Base-by-base conservation (phyloP, 2,888 invertebrate genomes). In the Chrysotoxum bicinctum region DNA sequence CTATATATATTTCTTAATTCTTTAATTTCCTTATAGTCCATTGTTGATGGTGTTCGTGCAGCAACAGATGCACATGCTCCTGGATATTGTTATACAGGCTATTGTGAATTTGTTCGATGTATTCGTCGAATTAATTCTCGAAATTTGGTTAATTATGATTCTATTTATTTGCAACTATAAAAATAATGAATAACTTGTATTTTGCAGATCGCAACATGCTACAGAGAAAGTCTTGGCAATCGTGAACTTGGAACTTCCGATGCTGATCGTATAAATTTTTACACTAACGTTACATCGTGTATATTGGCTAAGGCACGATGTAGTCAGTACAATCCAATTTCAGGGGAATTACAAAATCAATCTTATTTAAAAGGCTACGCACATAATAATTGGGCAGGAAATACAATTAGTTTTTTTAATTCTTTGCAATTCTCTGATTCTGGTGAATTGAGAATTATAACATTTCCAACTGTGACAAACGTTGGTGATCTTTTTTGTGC, bases 231-330 rank as follows among this genome's bases (percentile, higher is more conserved):
- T 50, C 56, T 89, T 12, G 77, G 79, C 1, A 87, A 84, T 35
- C 87, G 88, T 10, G 84, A 89, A 60, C 35, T 90, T 2, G 84
- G 83, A 45, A 32, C 45, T 3, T 77, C 82, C 2, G 80, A 85
- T 56, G 16, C 69, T 12, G 88, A 89, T 58, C 89, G 89, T 3
- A 84, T 89, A 2, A 82, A 83, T 43, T 93, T 94, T 88, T 94
- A 92, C 88, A 94, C 93, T 32, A 95, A 95, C 89, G 93, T 95
- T 37, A 95, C 95, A 3, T 94, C 94, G 10, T 95, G 95, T 89
- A 93, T 95, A 81, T 90, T 95, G 76, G 94, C 95, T 0, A 94
- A 93, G 88, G 91, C 94, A 1, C 93, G 95, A 70, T 95, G 95
- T 90, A 93, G 93, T 58, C 91, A 92, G 1, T 94, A 92, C 89